phyloP scores from a whole-genome alignment of 2,888 invertebrate genomes.

The Synanthedon tipuliformis region DNA sequence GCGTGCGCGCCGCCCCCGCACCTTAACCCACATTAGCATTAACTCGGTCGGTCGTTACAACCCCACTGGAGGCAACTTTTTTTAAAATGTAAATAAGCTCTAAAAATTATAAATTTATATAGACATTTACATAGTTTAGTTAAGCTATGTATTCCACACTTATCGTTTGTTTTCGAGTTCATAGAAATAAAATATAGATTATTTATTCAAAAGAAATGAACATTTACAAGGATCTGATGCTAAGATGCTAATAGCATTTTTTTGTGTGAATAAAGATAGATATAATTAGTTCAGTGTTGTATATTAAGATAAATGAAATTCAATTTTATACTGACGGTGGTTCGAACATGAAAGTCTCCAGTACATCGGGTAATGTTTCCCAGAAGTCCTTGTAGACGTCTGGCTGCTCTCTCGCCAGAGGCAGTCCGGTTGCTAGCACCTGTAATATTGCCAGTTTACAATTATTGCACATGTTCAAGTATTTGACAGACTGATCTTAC shows the following conservation, averaged over 20 bases:
- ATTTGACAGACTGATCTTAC: too few species aligned
- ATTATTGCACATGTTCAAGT: background rate
- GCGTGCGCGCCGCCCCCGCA: constrained; percentile 56
- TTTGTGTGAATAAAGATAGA: too few species aligned
- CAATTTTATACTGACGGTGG: constrained; percentile 42
- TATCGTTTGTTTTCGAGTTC: too few species aligned
- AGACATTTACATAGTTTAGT: too few species aligned
- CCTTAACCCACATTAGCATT: constrained; percentile 27
- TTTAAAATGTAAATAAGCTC: constrained; percentile 8
- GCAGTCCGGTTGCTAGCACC: constrained; percentile 86
- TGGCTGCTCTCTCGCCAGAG: constrained; percentile 84
- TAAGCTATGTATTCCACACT: too few species aligned
- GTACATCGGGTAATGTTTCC: constrained; percentile 84
- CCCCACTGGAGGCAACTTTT: constrained; percentile 31
- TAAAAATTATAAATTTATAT: constrained; percentile 1
- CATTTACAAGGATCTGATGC: too few species aligned
- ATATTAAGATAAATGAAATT: too few species aligned
- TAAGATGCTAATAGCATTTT: too few species aligned
- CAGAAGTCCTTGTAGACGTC: constrained; percentile 83
- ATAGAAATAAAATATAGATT: too few species aligned
- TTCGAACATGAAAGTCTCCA: constrained; percentile 92
- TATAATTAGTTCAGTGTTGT: too few species aligned
- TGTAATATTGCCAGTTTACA: constrained; percentile 38
- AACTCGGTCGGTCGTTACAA: constrained; percentile 29
- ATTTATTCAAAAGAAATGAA: too few species aligned